Evolutionary conservation across 2,888 invertebrate genomes (phyloP), one percentile per base, ranked within the genome.

Genomic region (Macrophya alboannulata): DNA sequence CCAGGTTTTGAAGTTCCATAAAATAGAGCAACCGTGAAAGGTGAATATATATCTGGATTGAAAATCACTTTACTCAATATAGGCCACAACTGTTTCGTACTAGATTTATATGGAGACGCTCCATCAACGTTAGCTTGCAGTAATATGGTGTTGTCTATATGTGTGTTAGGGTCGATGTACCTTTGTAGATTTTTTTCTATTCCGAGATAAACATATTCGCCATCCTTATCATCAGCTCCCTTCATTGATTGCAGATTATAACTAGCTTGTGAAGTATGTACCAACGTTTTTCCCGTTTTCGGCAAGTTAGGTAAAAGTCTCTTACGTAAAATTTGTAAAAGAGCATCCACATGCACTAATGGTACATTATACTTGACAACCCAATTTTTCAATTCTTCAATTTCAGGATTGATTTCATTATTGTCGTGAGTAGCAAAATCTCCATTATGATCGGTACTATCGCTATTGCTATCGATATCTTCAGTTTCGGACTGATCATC

Each of bases 1-100:
- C 84, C 10, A 31, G 87, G 88, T 62, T 88, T 88, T 2, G 88
- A 86, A 86, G 86, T 86, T n/a, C 86, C 86, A 77, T 84, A 86
- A 17, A 84, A 87, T 21, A 87, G 68, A 21, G 72, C 86, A 65
- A 72, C 84, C 8, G 84, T 68, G 55, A 86, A 87, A 55, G 85
- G 85, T 15, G 68, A 40, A 55, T 85, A 85, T 45, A 83, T 59
- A 59, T 82, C 85, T 31, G 85, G 43, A 82, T 68, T 6, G 1
- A 17, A 71, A 51, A 83, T 59, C 12, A 85, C 48, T 45, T 85
- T 85, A 25, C 62, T 25, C 62, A 62, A 62, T 62, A 62, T 62
- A 15, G 62, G 82, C 85, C 85, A 85, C 21, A 85, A 43, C 15
- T 17, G 40, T 72, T 72, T 43, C 55, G 37, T 45, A 21, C 85